phyloP scores from a whole-genome alignment of 2,888 invertebrate genomes.

The Hanleya hanleyi region DNA sequence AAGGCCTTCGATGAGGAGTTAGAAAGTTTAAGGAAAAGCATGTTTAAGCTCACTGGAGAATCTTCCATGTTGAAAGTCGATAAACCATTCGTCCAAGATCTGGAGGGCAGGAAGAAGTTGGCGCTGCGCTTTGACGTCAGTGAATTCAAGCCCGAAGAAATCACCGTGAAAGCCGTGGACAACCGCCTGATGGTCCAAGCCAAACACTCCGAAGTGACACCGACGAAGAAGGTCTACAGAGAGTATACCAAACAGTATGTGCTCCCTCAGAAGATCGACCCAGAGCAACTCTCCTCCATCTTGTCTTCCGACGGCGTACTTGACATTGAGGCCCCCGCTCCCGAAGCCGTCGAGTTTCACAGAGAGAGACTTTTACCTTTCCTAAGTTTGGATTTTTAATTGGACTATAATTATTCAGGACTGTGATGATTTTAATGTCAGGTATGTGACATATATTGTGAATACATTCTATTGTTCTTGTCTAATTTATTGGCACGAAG shows the following conservation, averaged over 20 bases:
- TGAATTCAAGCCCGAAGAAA: slow-evolving; percentile 96
- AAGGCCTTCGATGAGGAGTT: slow-evolving; percentile 50
- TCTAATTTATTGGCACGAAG: too few species aligned
- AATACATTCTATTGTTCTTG: too few species aligned
- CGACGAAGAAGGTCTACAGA: slow-evolving; percentile 97
- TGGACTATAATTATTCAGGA: too few species aligned
- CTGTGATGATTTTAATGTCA: too few species aligned
- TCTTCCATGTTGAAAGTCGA: slow-evolving; percentile 43
- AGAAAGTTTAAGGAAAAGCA: slow-evolving; percentile 43
- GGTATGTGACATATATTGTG: too few species aligned
- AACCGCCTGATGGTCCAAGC: slow-evolving; percentile 95
- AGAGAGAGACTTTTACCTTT: slow-evolving; percentile 87
- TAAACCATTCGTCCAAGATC: slow-evolving; percentile 52
- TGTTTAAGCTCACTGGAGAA: slow-evolving; percentile 49
- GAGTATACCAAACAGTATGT: slow-evolving; percentile 99
- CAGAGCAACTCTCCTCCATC: slow-evolving; percentile 95
- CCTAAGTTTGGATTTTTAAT: slow-evolving; percentile 6
- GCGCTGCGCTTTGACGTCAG: slow-evolving; percentile 97
- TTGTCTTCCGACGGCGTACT: slow-evolving; percentile 97
- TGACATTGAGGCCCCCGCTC: slow-evolving; percentile 97
- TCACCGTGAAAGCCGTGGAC: slow-evolving; percentile 98
- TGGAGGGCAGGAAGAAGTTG: slow-evolving; percentile 88
- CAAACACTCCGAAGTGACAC: slow-evolving; percentile 98
- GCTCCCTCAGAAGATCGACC: slow-evolving; percentile 96
- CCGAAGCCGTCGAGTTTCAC: slow-evolving; percentile 81